Percentiles rank a stretch among this genome's conserved stretches.
Conservation (phyloP, 2,797 vertebrate species). For the Phoebastria nigripes region DNA sequence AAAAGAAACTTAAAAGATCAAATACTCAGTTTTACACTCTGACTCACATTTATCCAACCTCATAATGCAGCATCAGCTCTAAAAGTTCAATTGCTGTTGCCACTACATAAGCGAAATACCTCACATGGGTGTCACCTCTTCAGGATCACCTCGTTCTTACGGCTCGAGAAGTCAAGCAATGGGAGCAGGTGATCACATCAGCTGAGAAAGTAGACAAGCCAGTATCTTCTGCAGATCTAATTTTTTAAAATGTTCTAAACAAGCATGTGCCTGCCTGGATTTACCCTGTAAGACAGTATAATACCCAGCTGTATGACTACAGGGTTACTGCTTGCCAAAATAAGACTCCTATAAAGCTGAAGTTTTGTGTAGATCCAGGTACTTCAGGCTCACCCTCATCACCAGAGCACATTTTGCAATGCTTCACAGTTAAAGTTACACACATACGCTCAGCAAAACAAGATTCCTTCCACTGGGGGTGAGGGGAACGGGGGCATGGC, state of each 20-base stretch:
- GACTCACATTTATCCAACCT: background rate
- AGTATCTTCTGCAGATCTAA: background rate
- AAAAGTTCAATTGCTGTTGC: background rate
- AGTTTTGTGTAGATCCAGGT: background rate
- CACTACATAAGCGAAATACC: background rate
- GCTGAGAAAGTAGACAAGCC: background rate
- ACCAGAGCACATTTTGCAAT: background rate
- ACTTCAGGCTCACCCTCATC: background rate
- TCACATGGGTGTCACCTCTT: background rate
- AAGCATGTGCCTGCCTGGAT: conserved; percentile 4
- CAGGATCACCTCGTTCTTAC: background rate
- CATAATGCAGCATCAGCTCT: background rate
- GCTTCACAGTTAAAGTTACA: background rate
- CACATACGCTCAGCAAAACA: background rate
- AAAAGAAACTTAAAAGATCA: background rate
- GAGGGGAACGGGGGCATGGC: background rate
- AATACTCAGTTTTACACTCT: background rate
- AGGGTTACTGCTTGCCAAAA: background rate
- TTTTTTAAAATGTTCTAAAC: background rate
- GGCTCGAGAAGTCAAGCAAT: background rate
- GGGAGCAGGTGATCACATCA: background rate
- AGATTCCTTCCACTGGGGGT: background rate
- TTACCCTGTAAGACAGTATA: background rate
- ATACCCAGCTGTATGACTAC: background rate
- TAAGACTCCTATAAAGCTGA: background rate